Conservation (phyloP, 2,888 invertebrate genomes). For the Dysmachus trigonus region DNA sequence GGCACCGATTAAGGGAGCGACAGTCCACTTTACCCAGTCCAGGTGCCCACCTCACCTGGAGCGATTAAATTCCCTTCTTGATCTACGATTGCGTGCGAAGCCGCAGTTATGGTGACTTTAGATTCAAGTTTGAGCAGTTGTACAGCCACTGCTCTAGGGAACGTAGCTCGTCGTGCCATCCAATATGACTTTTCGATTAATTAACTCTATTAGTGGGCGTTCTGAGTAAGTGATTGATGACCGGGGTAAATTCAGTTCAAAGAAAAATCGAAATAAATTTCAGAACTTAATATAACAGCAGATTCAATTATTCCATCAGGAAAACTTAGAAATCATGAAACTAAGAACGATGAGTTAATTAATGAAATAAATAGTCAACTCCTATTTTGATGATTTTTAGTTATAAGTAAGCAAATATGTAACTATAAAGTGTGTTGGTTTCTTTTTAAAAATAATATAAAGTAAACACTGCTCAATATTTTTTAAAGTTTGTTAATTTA, state of each 20-base stretch:
- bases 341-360: too few species aligned
- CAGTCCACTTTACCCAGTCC: neutral
- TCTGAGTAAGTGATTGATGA: neutral
- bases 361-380: too few species aligned
- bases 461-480: too few species aligned
- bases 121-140: neutral
- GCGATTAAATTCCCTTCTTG: neutral
- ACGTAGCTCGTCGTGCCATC: neutral
- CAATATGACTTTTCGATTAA: neutral
- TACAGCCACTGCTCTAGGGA: neutral
- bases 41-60: neutral
- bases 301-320: neutral
- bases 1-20: neutral
- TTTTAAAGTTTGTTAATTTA: too few species aligned
- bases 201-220: neutral
- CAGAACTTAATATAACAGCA: neutral
- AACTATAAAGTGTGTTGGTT: too few species aligned
- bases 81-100: neutral
- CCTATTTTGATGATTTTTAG: too few species aligned
- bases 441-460: too few species aligned
- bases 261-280: neutral
- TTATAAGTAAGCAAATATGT: too few species aligned
- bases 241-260: neutral
- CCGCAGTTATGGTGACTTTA: neutral
- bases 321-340: too few species aligned